phyloP scores from a whole-genome alignment of 2,888 invertebrate species.

The Drosophila infuscata region DNA sequence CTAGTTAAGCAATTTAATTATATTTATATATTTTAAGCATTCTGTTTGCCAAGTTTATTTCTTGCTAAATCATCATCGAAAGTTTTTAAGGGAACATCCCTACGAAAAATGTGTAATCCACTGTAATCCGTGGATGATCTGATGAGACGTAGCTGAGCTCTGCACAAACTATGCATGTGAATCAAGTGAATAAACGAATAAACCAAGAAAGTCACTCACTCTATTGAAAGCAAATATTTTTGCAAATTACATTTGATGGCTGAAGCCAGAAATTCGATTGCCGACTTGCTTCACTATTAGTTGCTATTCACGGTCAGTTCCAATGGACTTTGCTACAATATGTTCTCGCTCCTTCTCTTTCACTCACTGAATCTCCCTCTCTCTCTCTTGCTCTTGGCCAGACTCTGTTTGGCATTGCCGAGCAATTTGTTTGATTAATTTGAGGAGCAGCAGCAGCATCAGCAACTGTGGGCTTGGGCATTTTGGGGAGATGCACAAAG shows the following conservation, averaged over 20 bases:
- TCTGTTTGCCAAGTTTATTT: neutral
- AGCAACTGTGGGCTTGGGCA: neutral
- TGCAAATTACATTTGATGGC: slow-evolving; percentile 70
- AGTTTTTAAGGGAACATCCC: slow-evolving; percentile 10
- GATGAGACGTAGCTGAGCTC: slow-evolving; percentile 28
- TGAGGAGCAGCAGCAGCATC: slow-evolving; percentile 25
- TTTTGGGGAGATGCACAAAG: slow-evolving; percentile 6
- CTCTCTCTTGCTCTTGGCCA: neutral
- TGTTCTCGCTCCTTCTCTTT: neutral
- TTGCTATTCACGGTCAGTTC: slow-evolving; percentile 26
- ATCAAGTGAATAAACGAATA: neutral
- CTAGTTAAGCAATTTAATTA: neutral
- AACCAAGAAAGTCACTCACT: neutral
- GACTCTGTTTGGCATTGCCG: slow-evolving; percentile 36
- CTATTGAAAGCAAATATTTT: slow-evolving; percentile 77
- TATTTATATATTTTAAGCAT: neutral
- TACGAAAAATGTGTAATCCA: neutral
- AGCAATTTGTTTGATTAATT: slow-evolving; percentile 80
- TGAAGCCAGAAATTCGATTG: slow-evolving; percentile 38
- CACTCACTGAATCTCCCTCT: neutral
- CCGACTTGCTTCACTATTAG: slow-evolving; percentile 10
- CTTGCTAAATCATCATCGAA: slow-evolving; percentile 1
- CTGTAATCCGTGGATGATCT: slow-evolving; percentile 9
- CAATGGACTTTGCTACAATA: slow-evolving; percentile 14
- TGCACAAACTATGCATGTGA: slow-evolving; percentile 28